Evolutionary conservation across 2,888 invertebrate genomes (phyloP).

Genomic region (Luperina nickerlii): DNA sequence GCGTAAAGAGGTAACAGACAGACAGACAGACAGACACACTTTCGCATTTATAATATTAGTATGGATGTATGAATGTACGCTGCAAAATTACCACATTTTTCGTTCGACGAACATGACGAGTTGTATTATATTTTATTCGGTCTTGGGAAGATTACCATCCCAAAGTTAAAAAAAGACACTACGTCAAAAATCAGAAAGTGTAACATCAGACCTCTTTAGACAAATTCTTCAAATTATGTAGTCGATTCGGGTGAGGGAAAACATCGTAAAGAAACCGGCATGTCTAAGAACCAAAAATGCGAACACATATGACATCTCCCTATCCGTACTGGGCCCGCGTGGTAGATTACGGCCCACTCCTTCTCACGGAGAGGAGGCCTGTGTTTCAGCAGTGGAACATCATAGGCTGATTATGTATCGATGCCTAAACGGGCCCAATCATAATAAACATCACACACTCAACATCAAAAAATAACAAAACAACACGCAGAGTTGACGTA

Average conservation of each 20-base stretch:
- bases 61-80: no score
- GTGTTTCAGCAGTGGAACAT: no score
- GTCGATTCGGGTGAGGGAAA: background rate
- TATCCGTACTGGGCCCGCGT: no score
- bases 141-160: background rate
- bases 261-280: no score
- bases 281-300: no score
- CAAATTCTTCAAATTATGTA: background rate
- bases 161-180: no score
- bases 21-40: no score
- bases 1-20: no score
- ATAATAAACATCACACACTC: background rate
- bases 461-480: slow-evolving; percentile 26
- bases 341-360: no score
- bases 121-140: background rate
- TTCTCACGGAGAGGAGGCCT: no score
- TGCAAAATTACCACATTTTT: background rate
- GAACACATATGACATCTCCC: no score
- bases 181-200: background rate
- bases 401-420: background rate
- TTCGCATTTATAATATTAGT: no score
- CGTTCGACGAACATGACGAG: background rate
- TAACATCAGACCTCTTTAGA: background rate
- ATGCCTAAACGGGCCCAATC: background rate
- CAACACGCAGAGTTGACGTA: background rate